These are phyloP conservation scores for Tringa solitaria DNA, from an alignment of 2,113 vertebrate genomes.

Conservation along the genomic window DNA sequence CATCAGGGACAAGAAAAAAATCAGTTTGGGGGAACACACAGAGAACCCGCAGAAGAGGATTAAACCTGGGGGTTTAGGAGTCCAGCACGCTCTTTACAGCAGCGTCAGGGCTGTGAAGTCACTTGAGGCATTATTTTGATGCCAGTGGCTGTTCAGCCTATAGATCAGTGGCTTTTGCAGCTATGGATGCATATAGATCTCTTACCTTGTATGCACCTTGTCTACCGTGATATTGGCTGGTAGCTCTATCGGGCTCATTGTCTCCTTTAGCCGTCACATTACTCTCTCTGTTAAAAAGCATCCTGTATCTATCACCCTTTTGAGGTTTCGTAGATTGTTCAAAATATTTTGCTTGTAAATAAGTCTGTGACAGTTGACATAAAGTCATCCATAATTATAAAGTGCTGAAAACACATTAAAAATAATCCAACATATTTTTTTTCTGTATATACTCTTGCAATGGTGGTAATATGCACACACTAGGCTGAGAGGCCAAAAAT, in stretches of 20 bases:
- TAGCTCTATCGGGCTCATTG: background rate
- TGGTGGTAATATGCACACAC: background rate
- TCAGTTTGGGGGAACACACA: background rate
- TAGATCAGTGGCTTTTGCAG: background rate
- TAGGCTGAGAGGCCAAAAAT: background rate
- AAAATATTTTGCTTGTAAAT: background rate
- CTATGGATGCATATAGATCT: background rate
- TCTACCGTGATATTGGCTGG: background rate
- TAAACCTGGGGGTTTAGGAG: background rate
- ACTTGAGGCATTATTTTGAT: background rate
- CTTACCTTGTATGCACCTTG: background rate
- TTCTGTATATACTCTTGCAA: background rate
- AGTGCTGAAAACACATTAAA: background rate
- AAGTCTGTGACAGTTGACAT: background rate
- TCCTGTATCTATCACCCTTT: background rate
- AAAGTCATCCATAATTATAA: background rate
- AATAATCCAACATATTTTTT: background rate
- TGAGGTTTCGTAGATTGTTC: background rate
- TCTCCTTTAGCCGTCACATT: background rate
- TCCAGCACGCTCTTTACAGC: rapidly evolving
- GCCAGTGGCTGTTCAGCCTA: background rate
- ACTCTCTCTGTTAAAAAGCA: background rate
- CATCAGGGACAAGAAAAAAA: background rate
- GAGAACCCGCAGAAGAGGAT: background rate
- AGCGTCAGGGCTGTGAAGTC: background rate